Percentiles rank a stretch among this genome's conserved stretches.
Evolutionary conservation across 2,888 invertebrate species (phyloP).

Genomic region (Glomeris marginata): DNA sequence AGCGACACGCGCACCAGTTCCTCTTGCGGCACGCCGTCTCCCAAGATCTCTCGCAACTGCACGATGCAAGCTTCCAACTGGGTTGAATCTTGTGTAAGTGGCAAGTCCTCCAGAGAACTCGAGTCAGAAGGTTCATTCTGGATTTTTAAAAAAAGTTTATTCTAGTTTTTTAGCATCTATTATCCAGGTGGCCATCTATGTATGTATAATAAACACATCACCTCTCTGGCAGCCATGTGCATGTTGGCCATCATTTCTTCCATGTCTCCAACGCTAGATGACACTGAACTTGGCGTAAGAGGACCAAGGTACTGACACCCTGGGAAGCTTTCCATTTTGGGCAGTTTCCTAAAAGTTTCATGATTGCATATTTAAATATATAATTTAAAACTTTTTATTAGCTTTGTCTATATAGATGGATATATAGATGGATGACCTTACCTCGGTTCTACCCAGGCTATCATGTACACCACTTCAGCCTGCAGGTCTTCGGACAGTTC

Average conservation of each 20-base stretch:
- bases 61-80: slow-evolving; percentile 36
- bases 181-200: too few relatives aligned
- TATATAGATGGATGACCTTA: slow-evolving; percentile 15
- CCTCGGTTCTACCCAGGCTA: slow-evolving; percentile 31
- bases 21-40: slow-evolving; percentile 36
- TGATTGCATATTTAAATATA: too few relatives aligned
- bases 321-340: slow-evolving; percentile 17
- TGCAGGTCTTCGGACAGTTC: slow-evolving; percentile 42
- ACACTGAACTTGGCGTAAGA: slow-evolving; percentile 26
- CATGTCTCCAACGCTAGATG: slow-evolving; percentile 25
- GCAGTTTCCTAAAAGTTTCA: slow-evolving; percentile 20
- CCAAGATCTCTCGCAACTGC: slow-evolving; percentile 38
- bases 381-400: too few relatives aligned
- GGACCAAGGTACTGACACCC: slow-evolving; percentile 16
- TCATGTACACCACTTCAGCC: slow-evolving; percentile 40
- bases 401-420: too few relatives aligned
- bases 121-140: slow-evolving; percentile 22
- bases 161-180: too few relatives aligned
- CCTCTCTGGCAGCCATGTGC: slow-evolving; percentile 22
- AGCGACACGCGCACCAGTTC: slow-evolving; percentile 37
- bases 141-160: too few relatives aligned
- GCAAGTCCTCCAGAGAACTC: slow-evolving; percentile 26
- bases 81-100: slow-evolving; percentile 25
- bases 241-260: slow-evolving; percentile 26
- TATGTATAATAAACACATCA: slow-evolving; percentile 3